Base-by-base conservation (phyloP, 2,888 invertebrate species). In the Slavum lentiscoides region DNA sequence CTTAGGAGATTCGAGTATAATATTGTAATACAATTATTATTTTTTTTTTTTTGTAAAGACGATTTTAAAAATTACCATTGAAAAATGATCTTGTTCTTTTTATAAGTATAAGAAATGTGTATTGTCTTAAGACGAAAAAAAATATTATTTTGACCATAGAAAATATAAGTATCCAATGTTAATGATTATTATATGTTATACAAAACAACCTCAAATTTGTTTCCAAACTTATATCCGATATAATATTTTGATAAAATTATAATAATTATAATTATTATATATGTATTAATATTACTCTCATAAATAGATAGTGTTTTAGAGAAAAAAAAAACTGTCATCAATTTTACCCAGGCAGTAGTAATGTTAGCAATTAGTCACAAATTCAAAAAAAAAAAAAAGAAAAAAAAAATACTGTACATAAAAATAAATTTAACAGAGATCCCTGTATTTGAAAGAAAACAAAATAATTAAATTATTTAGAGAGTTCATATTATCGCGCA, bases 61-160 rank as follows among this genome's bases (percentile, higher is more conserved):
- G 43, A 30, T 64, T 69, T 43, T 23, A 37, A 59, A 74, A 66
- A 72, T 66, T 80, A 80, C 72, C 80, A 72, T 80, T 80, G 70
- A 77, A 72, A 80, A 62, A 80, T 72, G 80, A 80, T 80, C 80
- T 80, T 80, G 43, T 72, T 66, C 64, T 80, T 80, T 80, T 80
- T 72, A 77, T 72, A 80, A 66, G 72, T 66, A 64, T 80, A 80
- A 80, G 70, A 72, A 67, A 72, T 58, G 39, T 80, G 64, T 58
- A 80, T 55, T 80, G 55, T 80, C 64, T 53, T 70, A n/a, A 70
- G 64, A 55, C 7, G 15, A 49, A 49, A 49, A 49, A 49, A 49
- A 13, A 72, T 62, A 77, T 68, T 76, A 68, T 68, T 68, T 77
- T 77, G 69, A 77, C 70, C 39, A 70, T 70, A 70, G 69, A 70